Conservation (phyloP, 2,113 vertebrate species). For the Cranoglanis bouderius region DNA sequence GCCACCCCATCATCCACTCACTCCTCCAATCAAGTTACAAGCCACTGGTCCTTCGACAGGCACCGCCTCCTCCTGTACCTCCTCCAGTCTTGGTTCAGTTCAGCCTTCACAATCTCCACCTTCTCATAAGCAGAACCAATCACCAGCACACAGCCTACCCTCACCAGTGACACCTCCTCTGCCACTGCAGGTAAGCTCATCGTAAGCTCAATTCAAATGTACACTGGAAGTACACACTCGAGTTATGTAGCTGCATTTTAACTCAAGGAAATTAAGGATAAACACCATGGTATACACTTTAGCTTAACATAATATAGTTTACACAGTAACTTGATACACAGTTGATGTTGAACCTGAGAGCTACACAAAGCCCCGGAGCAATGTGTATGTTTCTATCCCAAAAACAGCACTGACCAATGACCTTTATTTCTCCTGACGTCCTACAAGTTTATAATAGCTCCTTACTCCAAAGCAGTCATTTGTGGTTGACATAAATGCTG, state of each 20-base stretch:
- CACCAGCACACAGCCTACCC: slow-evolving; percentile 87
- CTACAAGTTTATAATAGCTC: slow-evolving; percentile 19
- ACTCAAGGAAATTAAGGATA: not conserved
- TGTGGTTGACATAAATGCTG: slow-evolving; percentile 41
- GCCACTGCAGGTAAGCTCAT: slow-evolving; percentile 82
- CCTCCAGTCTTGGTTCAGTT: slow-evolving; percentile 63
- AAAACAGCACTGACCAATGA: slow-evolving; percentile 13
- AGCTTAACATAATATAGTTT: not conserved
- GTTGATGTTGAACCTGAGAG: not conserved
- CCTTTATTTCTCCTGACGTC: slow-evolving; percentile 28
- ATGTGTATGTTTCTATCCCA: not conserved
- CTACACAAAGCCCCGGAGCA: not conserved
- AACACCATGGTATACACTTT: not conserved
- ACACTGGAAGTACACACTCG: not conserved
- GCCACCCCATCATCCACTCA: slow-evolving; percentile 74
- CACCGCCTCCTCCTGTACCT: slow-evolving; percentile 78
- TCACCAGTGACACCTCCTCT: slow-evolving; percentile 91
- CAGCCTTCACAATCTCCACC: slow-evolving; percentile 78
- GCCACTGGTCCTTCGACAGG: slow-evolving; percentile 69
- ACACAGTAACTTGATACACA: not conserved
- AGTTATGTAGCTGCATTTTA: not conserved
- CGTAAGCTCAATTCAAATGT: not conserved
- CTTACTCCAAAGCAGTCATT: slow-evolving; percentile 41
- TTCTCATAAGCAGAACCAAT: slow-evolving; percentile 86
- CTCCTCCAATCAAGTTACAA: slow-evolving; percentile 78